Conservation (phyloP, 1,140 invertebrate genomes). For the Drosophila lacertosa region DNA sequence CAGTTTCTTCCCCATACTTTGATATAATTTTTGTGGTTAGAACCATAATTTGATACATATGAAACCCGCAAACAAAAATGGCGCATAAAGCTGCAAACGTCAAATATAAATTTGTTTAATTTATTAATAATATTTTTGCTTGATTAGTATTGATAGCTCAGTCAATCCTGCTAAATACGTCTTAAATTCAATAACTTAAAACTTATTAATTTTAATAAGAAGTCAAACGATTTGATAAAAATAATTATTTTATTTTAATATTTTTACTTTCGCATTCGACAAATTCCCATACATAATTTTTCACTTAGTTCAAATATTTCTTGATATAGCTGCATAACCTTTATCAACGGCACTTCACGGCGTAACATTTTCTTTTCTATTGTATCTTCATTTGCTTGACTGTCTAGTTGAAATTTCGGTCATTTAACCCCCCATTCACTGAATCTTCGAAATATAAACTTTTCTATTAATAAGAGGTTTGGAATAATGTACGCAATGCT, state of each 20-base stretch:
- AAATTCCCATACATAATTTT: background rate
- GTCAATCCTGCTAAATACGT: too few species aligned
- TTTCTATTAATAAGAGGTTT: slow-evolving; percentile 34
- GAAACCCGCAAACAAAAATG: slow-evolving; percentile 25
- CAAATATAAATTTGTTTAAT: slow-evolving; percentile 34
- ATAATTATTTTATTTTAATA: too few species aligned
- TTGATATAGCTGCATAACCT: background rate
- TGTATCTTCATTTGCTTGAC: slow-evolving; percentile 28
- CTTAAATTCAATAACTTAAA: too few species aligned
- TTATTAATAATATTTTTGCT: background rate
- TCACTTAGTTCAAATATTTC: slow-evolving; percentile 8
- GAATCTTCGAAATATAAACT: background rate
- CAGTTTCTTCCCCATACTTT: slow-evolving; percentile 25
- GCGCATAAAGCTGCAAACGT: slow-evolving; percentile 51
- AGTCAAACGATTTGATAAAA: too few species aligned
- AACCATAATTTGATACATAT: slow-evolving; percentile 53
- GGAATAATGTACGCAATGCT: slow-evolving; percentile 73
- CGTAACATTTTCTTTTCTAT: slow-evolving; percentile 16
- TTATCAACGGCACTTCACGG: slow-evolving; percentile 24
- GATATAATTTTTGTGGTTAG: slow-evolving; percentile 70
- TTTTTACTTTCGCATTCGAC: background rate
- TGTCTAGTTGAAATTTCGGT: slow-evolving; percentile 12
- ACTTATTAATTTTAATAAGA: too few species aligned
- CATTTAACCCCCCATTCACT: slow-evolving; percentile 23
- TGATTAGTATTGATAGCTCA: background rate